Conservation (phyloP, 1,140 invertebrate genomes). For the Globodera ellingtonae region DNA sequence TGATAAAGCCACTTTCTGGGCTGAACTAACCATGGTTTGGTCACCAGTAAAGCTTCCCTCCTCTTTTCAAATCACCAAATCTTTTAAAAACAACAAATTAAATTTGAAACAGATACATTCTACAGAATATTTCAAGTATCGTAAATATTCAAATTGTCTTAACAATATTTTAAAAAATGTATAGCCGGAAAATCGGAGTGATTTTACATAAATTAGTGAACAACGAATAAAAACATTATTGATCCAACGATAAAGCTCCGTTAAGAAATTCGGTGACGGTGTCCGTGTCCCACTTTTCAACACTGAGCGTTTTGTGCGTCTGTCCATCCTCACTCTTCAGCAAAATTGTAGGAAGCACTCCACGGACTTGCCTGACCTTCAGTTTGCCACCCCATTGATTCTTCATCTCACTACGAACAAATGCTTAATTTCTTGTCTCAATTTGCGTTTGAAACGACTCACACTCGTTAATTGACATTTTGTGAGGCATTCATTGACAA, state of each 20-base stretch:
- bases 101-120: not conserved
- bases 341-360: constrained; percentile 57
- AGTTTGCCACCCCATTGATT: constrained; percentile 59
- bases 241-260: not conserved
- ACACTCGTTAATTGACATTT: not conserved
- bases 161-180: no score
- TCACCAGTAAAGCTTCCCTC: not conserved
- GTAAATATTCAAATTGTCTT: constrained; percentile 63
- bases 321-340: constrained; percentile 52
- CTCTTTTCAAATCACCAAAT: not conserved
- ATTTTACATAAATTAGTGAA: no score
- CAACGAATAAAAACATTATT: no score
- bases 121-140: not conserved
- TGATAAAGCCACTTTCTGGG: constrained; percentile 73
- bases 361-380: constrained; percentile 57
- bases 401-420: constrained; percentile 59
- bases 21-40: not conserved
- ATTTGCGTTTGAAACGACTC: not conserved
- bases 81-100: not conserved
- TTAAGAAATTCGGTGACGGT: constrained; percentile 4
- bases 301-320: constrained; percentile 56
- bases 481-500: not conserved
- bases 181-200: no score
- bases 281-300: constrained; percentile 52
- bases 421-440: constrained; percentile 49